Base-by-base conservation (phyloP, 1,140 invertebrate genomes). In the Holcopasites calliopsidis region DNA sequence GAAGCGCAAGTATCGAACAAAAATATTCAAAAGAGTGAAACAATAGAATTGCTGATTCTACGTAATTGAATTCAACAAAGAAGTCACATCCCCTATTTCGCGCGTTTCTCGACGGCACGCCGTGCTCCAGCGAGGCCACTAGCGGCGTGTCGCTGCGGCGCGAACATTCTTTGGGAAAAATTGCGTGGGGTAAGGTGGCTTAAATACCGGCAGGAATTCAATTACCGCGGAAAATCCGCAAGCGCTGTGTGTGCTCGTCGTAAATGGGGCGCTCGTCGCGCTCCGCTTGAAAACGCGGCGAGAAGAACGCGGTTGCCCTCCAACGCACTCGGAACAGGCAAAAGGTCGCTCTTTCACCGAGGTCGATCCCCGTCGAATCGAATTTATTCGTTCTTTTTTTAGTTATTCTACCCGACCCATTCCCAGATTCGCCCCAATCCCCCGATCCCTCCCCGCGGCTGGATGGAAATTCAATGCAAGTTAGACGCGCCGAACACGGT, bases 181-280 rank as follows among this genome's bases (percentile, higher is more conserved):
- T 40, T 16, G 33, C 35, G 42, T 10, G 44, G 18, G 35, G 11
- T 16, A 71, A 70, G 38, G 26, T n/a, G 33, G 69, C 49, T 71
- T 71, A 71, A 71, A 71, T 71, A 71, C 69, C 33, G 60, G 58
- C 35, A 64, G 70, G 64, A 73, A 64, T 54, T 64, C 60, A 52
- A 64, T 73, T 73, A 72, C 58, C 33, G 23, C n/a, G 31, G 70
- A 62, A 33, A 72, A 62, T 33, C 44, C 44, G 58, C 69, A 23
- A 72, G 70, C n/a, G n/a, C n/a, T n/a, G 33, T 21, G 23, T 40
- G 44, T 54, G 49, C 33, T 42, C 35, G 18, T 26, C 35, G 58
- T 44, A 64, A 54, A 52, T 33, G 60, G 47, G 52, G 54, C 52
- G 16, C 55, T 42, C 69, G 7, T 18, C 21, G 2, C 38, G 21